Evolutionary conservation across 2,797 vertebrate species (phyloP), one percentile per base, ranked within the genome.

Genomic region (Galago senegalensis): DNA sequence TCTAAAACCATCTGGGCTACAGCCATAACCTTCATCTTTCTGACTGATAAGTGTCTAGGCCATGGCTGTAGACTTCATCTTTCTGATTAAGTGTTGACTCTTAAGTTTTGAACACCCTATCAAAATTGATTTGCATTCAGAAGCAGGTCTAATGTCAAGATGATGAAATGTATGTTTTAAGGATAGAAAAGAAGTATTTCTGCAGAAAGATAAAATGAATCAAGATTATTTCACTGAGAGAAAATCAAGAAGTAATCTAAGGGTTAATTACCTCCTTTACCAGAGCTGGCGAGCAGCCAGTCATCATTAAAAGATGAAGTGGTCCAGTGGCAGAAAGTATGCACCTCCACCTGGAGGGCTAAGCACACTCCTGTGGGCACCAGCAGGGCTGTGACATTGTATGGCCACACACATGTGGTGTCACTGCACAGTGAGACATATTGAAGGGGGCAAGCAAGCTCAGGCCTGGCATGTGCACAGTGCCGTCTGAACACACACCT

Each of bases 321-420:
- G 31, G 84, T 1, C 2, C 7, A 0, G 3, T 1, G 17, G 76
- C 13, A 9, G 89, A 21, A 31, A 20, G 25, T 7, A 8, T 1
- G 11, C 25, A 1, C 31, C 43, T 40, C 16, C 83, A 20, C 7
- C 20, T 3, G 21, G 86, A 60, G 7, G 23, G 37, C 3, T 7
- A n/a, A 46, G 34, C 13, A 40, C 6, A 1, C 34, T 40, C 27
- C 6, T 0, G 10, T 10, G 82, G 65, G 17, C 2, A 16, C 40
- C 0, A 0, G 67, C 53, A 0, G 18, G 21, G 60, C 2, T 0
- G 29, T 10, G 43, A 27, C 10, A 2, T 0, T 0, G 0, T 0
- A 14, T 34, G 4, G 23, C 46, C 1, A 0, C 0, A 4, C 20
- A 27, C 3, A 18, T 0, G 13, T 5, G 37, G 25, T 2, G 29